Evolutionary conservation across 1,140 invertebrate genomes (phyloP).

Genomic region (Sycophila sp.): DNA sequence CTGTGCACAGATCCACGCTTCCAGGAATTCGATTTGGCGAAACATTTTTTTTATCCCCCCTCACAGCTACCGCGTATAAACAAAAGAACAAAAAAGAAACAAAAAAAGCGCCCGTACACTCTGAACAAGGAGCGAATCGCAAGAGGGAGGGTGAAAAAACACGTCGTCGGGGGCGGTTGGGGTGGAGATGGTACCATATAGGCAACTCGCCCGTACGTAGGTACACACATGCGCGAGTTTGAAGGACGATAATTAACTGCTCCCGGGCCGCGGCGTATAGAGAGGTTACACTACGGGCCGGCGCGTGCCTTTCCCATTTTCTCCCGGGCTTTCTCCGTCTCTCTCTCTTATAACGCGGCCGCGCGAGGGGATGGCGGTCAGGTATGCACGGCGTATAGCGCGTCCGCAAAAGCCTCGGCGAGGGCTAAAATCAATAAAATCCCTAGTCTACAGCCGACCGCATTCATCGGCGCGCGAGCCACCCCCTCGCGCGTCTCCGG

Average conservation of each 20-base stretch:
- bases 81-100: not conserved
- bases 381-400: not conserved
- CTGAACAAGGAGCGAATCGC: not conserved
- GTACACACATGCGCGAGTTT: slow-evolving; percentile 26
- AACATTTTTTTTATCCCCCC: slow-evolving; percentile 3
- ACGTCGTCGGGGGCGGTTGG: not conserved
- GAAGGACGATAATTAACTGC: slow-evolving; percentile 26
- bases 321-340: not conserved
- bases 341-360: not conserved
- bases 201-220: slow-evolving; percentile 13
- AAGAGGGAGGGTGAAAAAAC: not conserved
- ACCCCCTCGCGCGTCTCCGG: slow-evolving; percentile 54
- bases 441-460: slow-evolving; percentile 59
- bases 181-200: too few relatives aligned
- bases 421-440: slow-evolving; percentile 63
- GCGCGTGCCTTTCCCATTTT: not conserved
- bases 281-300: not conserved
- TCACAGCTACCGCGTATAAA: not conserved
- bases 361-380: too few relatives aligned
- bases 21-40: slow-evolving; percentile 12
- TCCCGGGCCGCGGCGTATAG: not conserved
- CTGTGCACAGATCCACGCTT: too few relatives aligned
- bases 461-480: slow-evolving; percentile 53
- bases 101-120: not conserved
- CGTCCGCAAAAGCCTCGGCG: slow-evolving; percentile 9